phyloP scores from a whole-genome alignment of 2,113 vertebrate genomes.

The Pyrgilauda ruficollis region DNA sequence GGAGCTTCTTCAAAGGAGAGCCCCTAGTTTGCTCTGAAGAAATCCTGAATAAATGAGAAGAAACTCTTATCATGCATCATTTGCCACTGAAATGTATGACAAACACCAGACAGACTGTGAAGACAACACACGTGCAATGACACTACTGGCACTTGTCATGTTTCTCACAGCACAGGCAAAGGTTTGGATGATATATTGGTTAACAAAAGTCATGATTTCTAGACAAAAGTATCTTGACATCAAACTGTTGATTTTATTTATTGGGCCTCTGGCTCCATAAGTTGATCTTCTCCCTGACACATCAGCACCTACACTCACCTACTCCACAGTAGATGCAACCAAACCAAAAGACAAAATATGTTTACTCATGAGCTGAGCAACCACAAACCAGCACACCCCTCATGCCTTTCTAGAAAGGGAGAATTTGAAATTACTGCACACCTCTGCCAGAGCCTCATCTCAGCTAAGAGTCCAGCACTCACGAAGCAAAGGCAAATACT shows the following conservation, averaged over 20 bases:
- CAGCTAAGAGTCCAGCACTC: not conserved
- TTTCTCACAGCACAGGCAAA: not conserved
- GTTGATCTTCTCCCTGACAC: not conserved
- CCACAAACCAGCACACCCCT: not conserved
- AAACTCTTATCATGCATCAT: not conserved
- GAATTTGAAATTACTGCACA: not conserved
- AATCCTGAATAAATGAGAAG: not conserved
- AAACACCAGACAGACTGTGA: not conserved
- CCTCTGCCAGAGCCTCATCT: not conserved
- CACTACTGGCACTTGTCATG: not conserved
- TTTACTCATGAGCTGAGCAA: not conserved
- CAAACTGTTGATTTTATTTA: not conserved
- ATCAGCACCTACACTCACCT: not conserved
- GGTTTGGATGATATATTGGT: not conserved
- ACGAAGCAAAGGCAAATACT: not conserved
- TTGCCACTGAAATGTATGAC: not conserved
- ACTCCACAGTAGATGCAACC: not conserved
- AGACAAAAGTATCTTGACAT: not conserved
- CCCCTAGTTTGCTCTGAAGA: not conserved
- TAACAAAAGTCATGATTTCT: not conserved
- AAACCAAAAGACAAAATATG: not conserved
- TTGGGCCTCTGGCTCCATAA: not conserved
- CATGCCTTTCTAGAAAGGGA: not conserved
- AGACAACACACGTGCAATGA: fast-evolving
- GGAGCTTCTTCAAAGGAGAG: not conserved